These are phyloP conservation scores for Anthrax anthrax DNA, from an alignment of 2,888 invertebrate species.

Conservation along the genomic window DNA sequence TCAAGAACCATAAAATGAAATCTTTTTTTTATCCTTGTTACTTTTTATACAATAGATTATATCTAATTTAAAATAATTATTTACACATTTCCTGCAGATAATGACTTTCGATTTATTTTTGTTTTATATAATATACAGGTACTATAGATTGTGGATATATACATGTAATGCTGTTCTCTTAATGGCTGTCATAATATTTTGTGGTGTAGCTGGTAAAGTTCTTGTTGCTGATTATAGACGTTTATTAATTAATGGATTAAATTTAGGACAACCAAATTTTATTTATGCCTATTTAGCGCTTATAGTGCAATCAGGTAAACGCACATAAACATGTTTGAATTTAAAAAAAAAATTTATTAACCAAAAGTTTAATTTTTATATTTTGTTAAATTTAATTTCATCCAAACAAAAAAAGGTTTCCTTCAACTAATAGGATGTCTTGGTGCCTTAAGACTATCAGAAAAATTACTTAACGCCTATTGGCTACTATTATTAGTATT, in stretches of 20 bases:
- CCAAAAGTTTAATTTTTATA: neutral
- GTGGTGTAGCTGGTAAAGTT: slow-evolving; percentile 58
- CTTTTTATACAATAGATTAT: too few relatives aligned
- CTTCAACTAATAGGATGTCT: slow-evolving; percentile 67
- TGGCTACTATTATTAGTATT: slow-evolving; percentile 67
- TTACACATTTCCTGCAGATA: too few relatives aligned
- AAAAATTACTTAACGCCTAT: slow-evolving; percentile 67
- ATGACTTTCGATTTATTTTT: too few relatives aligned
- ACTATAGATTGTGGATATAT: slow-evolving; percentile 85
- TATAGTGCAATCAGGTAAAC: slow-evolving; percentile 47
- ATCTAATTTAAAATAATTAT: too few relatives aligned
- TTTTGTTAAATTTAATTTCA: neutral
- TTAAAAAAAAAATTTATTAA: neutral
- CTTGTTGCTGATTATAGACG: slow-evolving; percentile 55
- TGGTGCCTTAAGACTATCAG: slow-evolving; percentile 65
- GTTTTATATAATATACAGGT: slow-evolving; percentile 33
- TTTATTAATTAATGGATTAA: slow-evolving; percentile 56
- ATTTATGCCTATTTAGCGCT: slow-evolving; percentile 74
- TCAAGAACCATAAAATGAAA: too few relatives aligned
- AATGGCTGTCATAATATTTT: slow-evolving; percentile 67
- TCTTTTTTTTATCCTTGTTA: too few relatives aligned
- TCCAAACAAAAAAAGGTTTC: slow-evolving; percentile 37
- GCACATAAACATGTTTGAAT: neutral
- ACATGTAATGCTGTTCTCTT: slow-evolving; percentile 79
- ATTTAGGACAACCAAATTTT: slow-evolving; percentile 65